Conservation (phyloP, 2,113 vertebrate genomes). For the Xerus inauris region DNA sequence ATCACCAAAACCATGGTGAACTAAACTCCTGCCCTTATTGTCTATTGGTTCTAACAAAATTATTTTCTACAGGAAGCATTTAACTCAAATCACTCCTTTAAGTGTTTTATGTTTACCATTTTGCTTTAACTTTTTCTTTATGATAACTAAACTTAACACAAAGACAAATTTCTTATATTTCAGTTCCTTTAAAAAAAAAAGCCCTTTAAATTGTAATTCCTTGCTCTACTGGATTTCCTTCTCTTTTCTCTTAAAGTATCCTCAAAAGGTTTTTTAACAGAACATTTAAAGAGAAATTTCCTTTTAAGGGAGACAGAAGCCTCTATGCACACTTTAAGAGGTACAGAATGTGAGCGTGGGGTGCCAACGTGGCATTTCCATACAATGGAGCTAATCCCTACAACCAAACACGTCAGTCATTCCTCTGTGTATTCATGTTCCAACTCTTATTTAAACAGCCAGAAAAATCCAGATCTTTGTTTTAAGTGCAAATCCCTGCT, state of each 20-base stretch:
- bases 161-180: slow-evolving; percentile 1
- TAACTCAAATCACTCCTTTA: not conserved
- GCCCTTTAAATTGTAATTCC: not conserved
- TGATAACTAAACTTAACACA: not conserved
- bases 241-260: not conserved
- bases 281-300: not conserved
- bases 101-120: not conserved
- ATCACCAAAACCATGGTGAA: not conserved
- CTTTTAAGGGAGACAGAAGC: not conserved
- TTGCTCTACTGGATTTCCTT: not conserved
- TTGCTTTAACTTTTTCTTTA: not conserved
- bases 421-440: slow-evolving; percentile 63
- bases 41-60: not conserved
- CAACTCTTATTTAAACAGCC: slow-evolving; percentile 74
- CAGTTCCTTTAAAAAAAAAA: not conserved
- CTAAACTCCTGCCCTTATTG: not conserved
- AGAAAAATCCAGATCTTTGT: slow-evolving; percentile 79
- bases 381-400: slow-evolving; percentile 76
- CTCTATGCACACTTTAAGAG: not conserved
- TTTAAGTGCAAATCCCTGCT: slow-evolving; percentile 78
- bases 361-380: slow-evolving; percentile 50
- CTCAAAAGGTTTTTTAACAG: not conserved
- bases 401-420: slow-evolving; percentile 82
- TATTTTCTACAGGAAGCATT: not conserved
- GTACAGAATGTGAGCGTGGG: not conserved